Conservation (phyloP, 2,888 invertebrate genomes). For the Lottia scabra region DNA sequence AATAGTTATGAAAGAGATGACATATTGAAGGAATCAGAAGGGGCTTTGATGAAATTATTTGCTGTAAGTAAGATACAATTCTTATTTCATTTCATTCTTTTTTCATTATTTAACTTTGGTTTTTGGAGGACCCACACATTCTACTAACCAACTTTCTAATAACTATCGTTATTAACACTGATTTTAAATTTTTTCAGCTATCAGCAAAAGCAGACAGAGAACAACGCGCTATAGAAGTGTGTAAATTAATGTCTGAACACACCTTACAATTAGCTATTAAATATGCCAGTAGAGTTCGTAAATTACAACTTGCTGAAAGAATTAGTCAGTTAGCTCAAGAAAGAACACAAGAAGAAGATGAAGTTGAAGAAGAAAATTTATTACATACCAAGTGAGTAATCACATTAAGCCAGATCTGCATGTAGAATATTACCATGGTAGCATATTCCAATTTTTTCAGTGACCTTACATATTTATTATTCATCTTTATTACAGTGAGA, state of each 20-base stretch:
- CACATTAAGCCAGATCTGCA: too few species aligned
- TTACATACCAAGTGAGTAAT: background rate
- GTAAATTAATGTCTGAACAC: conserved; percentile 83
- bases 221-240: conserved; percentile 86
- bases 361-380: conserved; percentile 20
- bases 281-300: conserved; percentile 84
- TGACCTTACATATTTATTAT: too few species aligned
- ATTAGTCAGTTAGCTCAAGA: conserved; percentile 75
- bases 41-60: conserved; percentile 89
- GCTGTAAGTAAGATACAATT: conserved; percentile 76
- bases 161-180: too few species aligned
- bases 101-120: too few species aligned
- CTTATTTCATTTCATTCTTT: too few species aligned
- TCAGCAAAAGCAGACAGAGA: conserved; percentile 88
- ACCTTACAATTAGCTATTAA: conserved; percentile 87
- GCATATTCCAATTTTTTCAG: too few species aligned
- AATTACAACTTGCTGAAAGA: conserved; percentile 83
- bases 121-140: too few species aligned
- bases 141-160: too few species aligned
- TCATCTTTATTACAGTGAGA: too few species aligned
- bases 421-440: too few species aligned
- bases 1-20: conserved; percentile 69
- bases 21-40: conserved; percentile 77
- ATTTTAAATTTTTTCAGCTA: conserved; percentile 72
- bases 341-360: conserved; percentile 48